Evolutionary conservation across 1,140 invertebrate genomes (phyloP).

Genomic region (Drosophila cardini): DNA sequence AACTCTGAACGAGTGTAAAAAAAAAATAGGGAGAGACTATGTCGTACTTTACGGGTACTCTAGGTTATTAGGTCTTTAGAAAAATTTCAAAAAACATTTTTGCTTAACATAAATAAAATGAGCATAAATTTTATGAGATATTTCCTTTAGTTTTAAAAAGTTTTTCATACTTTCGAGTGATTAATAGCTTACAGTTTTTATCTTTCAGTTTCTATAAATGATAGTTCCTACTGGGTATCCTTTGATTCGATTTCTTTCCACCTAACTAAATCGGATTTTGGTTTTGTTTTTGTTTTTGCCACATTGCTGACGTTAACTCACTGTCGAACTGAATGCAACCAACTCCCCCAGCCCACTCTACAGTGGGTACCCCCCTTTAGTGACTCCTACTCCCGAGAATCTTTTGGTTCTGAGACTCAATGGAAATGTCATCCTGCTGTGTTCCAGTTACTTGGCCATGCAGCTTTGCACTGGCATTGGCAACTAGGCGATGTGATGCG

Average conservation of each 20-base stretch:
- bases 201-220: not conserved
- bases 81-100: no score
- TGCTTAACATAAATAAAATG: no score
- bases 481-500: slow-evolving; percentile 44
- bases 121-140: no score
- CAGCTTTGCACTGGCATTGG: slow-evolving; percentile 51
- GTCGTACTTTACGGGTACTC: not conserved
- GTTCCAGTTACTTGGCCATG: slow-evolving; percentile 77
- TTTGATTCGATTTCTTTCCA: not conserved
- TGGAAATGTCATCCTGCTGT: slow-evolving; percentile 83
- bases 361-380: slow-evolving; percentile 3
- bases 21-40: not conserved
- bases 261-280: slow-evolving; percentile 7
- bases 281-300: slow-evolving; percentile 37
- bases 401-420: slow-evolving; percentile 56
- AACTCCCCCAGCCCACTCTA: not conserved
- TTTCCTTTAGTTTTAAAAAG: not conserved
- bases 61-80: not conserved
- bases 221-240: slow-evolving; percentile 14
- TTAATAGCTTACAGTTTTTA: not conserved
- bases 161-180: not conserved
- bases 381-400: slow-evolving; percentile 13
- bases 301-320: slow-evolving; percentile 62
- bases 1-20: not conserved
- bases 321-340: slow-evolving; percentile 50